Evolutionary conservation across 2,888 invertebrate species (phyloP).

Genomic region (Nephrotoma appendiculata): DNA sequence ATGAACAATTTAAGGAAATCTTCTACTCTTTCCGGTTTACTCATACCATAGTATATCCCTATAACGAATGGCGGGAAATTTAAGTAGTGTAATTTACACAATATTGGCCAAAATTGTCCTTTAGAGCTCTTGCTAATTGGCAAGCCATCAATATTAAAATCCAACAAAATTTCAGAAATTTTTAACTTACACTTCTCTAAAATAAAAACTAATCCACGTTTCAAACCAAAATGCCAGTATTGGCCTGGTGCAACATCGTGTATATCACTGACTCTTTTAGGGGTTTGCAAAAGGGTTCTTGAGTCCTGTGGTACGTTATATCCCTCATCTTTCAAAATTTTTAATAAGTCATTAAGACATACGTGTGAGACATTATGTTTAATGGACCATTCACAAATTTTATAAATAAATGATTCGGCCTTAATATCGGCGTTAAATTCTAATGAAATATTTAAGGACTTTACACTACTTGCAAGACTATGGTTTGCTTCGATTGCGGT

Average conservation of each 20-base stretch:
- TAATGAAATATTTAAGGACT: too few relatives aligned
- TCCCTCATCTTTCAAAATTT: background rate
- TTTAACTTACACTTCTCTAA: background rate
- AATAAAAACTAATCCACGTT: background rate
- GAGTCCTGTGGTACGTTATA: background rate
- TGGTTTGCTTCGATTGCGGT: too few relatives aligned
- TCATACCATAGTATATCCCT: constrained; percentile 3
- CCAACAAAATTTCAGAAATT: background rate
- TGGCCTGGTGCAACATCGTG: background rate
- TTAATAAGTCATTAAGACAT: background rate
- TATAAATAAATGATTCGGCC: too few relatives aligned
- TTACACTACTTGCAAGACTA: too few relatives aligned
- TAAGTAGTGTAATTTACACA: background rate
- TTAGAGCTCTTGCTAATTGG: constrained; percentile 3
- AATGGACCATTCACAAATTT: too few relatives aligned
- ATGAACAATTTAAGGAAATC: background rate
- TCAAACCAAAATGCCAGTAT: constrained; percentile 5
- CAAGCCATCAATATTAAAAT: background rate
- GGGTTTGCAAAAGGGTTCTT: constrained; percentile 1
- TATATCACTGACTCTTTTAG: background rate
- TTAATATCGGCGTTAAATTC: too few relatives aligned
- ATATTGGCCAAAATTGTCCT: background rate
- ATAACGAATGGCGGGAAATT: background rate
- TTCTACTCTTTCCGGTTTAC: background rate
- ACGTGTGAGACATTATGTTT: background rate